A percentile compares a stretch with the other conserved stretches of the same genome.
Conservation (phyloP, 2,113 vertebrate genomes). For the Hassar affinis region DNA sequence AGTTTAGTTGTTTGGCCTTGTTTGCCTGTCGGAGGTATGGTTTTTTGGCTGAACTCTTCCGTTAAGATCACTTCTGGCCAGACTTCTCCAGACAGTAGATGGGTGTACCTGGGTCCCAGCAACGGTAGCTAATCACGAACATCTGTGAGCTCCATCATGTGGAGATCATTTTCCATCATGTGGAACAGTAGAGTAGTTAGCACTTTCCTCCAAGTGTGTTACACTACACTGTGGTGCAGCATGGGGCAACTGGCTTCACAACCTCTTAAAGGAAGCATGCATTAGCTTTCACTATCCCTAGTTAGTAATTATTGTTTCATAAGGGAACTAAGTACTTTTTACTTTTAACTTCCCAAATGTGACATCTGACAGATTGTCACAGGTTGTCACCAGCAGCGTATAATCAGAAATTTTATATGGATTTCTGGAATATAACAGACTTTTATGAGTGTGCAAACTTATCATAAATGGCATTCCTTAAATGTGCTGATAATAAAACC, state of each 20-base stretch:
- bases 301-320: neutral
- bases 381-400: neutral
- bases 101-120: too few species aligned
- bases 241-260: neutral
- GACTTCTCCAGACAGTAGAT: too few species aligned
- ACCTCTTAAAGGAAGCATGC: neutral
- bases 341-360: too few species aligned
- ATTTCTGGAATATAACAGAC: neutral
- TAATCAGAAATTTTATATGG: neutral
- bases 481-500: neutral
- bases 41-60: too few species aligned
- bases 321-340: neutral
- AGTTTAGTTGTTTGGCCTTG: too few species aligned
- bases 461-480: neutral
- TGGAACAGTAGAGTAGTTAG: neutral
- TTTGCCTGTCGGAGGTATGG: too few species aligned
- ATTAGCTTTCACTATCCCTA: neutral
- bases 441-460: neutral
- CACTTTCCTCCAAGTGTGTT: neutral
- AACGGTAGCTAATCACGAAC: neutral
- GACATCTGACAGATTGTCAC: neutral
- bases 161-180: too few species aligned
- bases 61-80: too few species aligned
- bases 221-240: neutral
- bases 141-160: neutral